phyloP scores from a whole-genome alignment of 2,113 vertebrate genomes.

The cattle (Bos taurus) region ARS-UCD2.0 NC_037329.1:40485501-40486000 shows the following conservation, averaged over 20 bases:
- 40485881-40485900: constrained; percentile 75
- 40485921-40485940: constrained; percentile 59
- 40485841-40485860: constrained; percentile 68
- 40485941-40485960: constrained; percentile 71
- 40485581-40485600: constrained; percentile 7
- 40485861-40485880: constrained; percentile 74
- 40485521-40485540: constrained; percentile 38
- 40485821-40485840: constrained; percentile 64
- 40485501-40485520: constrained; percentile 18
- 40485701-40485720: constrained; percentile 35
- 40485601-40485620: not conserved
- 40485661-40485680: not conserved
- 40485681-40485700: not conserved
- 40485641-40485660: not conserved
- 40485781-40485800: constrained; percentile 67
- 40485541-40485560: not conserved
- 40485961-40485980: constrained; percentile 56
- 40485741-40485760: constrained; percentile 56
- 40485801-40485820: constrained; percentile 74
- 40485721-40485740: constrained; percentile 33
- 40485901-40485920: constrained; percentile 70
- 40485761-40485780: constrained; percentile 61
- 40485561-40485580: not conserved
- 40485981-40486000: constrained; percentile 25
- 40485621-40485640: not conserved